Base-by-base conservation (phyloP, 2,888 invertebrate genomes). In the Calephelis perditalis region DNA sequence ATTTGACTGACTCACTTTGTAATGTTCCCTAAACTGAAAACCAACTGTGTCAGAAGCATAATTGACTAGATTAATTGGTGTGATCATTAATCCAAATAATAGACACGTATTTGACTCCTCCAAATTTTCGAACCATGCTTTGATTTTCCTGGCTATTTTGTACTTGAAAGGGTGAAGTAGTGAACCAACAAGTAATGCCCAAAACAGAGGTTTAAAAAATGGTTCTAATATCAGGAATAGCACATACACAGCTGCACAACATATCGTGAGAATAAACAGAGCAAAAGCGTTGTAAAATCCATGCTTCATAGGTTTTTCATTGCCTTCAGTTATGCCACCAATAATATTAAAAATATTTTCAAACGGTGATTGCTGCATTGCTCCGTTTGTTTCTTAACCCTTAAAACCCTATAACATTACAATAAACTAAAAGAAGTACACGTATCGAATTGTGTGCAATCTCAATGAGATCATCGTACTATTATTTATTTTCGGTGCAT, bases 131-230 rank as follows among this genome's bases (percentile, higher is more conserved):
- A 97, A 95, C 97, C 98, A 98, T 68, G 93, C 92, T 71, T 95
- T 94, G 35, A 97, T 91, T 64, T 93, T 89, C 63, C 94, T 93
- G 0, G 97, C 94, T 55, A 98, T 82, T 61, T 93, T 94, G 65
- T 95, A 93, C 82, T 99, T 99, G 75, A 98, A 95, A 0, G 99
- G 99, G 82, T 98, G 97, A n/a, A 99, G 91, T 47, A 98, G 96
- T 0, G 98, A 98, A n/a, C 99, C 99, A 73, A 98, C 97, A 44
- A 99, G 90, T 62, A 98, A 91, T 0, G 99, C 98, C 99, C 99
- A 99, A 70, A 99, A 92, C 60, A 99, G 84, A 0, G 99, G 98
- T 70, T 97, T 95, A 45, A 99, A 93, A 83, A 98, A 99, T 0
- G 98, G 98, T 72, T 96, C 96, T 43, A 98, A 87, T 68, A 97